Conservation (phyloP, 2,797 vertebrate species). For the Anisognathus igniventris region DNA sequence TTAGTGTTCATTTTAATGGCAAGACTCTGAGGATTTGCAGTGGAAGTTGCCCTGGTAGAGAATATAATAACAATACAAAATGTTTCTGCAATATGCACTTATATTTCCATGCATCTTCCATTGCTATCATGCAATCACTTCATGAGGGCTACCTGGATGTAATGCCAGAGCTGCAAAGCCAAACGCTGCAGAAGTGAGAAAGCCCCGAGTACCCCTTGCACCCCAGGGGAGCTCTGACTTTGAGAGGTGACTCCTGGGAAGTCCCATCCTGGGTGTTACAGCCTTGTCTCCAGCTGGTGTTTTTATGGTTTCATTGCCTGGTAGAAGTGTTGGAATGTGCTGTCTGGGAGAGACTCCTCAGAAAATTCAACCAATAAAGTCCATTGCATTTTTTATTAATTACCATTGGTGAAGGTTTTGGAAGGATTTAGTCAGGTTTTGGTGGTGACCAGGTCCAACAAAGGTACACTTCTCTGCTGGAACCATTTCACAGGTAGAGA, state of each 20-base stretch:
- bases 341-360: not conserved
- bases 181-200: not conserved
- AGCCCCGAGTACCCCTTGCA: not conserved
- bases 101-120: fast-evolving
- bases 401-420: not conserved
- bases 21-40: not conserved
- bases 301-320: not conserved
- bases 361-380: not conserved
- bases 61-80: not conserved
- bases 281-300: not conserved
- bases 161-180: not conserved
- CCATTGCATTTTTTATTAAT: not conserved
- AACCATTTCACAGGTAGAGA: not conserved
- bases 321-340: not conserved
- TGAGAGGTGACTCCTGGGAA: not conserved
- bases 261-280: not conserved
- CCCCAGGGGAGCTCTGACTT: not conserved
- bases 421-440: not conserved
- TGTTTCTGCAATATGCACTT: not conserved
- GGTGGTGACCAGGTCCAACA: not conserved
- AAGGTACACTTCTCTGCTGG: not conserved
- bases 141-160: not conserved
- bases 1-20: not conserved
- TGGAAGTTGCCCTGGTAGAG: not conserved
- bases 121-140: not conserved